A percentile compares a stretch with the other conserved stretches of the same genome.
These are phyloP conservation scores for Microtus ochrogaster DNA, from an alignment of 2,113 vertebrate species.

Conservation along the genomic window DNA sequence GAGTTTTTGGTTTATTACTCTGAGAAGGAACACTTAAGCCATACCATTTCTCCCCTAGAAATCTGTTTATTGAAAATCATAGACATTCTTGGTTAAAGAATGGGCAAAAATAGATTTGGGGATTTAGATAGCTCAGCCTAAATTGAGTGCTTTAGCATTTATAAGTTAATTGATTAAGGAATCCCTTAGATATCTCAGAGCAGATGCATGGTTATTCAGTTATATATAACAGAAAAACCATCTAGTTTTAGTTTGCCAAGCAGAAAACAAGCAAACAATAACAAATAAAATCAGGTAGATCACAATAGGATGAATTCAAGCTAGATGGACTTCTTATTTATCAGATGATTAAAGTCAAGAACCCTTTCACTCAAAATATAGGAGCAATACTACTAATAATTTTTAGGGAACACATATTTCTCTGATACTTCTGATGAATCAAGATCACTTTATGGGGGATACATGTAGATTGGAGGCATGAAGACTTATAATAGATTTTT, in stretches of 20 bases:
- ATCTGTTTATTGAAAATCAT: not conserved
- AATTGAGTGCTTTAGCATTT: not conserved
- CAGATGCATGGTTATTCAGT: not conserved
- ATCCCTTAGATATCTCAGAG: not conserved
- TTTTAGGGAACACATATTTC: not conserved
- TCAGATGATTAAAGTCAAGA: conserved; percentile 14
- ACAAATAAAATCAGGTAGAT: not conserved
- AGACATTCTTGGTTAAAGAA: not conserved
- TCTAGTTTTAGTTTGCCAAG: conserved; percentile 6
- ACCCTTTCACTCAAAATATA: not conserved
- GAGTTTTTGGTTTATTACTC: not conserved
- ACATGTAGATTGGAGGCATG: not conserved
- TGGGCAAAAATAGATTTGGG: not conserved
- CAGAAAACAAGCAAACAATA: not conserved
- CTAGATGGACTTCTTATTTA: conserved; percentile 10
- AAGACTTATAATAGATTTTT: not conserved
- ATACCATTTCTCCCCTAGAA: not conserved
- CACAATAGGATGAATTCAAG: not conserved
- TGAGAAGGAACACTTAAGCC: not conserved
- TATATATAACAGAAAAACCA: conserved; percentile 22
- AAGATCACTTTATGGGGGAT: not conserved
- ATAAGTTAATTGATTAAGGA: not conserved
- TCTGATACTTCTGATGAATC: not conserved
- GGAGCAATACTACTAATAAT: not conserved
- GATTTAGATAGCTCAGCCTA: not conserved